A percentile compares a stretch with the other conserved stretches of the same genome.
Evolutionary conservation across 1,140 invertebrate species (phyloP).

Genomic region (Helicorthomorpha holstii): DNA sequence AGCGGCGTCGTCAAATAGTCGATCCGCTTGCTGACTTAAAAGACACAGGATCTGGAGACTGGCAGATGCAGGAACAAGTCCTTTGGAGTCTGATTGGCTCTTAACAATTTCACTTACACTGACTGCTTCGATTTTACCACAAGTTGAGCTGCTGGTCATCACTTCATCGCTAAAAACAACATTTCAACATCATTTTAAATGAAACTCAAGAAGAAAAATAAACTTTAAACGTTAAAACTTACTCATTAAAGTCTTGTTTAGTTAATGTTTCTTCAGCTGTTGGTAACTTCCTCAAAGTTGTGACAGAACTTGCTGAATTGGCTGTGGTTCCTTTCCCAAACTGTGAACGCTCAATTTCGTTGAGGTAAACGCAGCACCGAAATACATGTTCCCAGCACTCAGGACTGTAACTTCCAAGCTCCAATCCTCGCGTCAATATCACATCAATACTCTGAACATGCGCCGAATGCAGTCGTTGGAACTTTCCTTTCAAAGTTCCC

Average conservation of each 20-base stretch:
- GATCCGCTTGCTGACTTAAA: constrained; percentile 67
- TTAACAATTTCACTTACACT: not conserved
- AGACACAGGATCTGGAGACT: constrained; percentile 52
- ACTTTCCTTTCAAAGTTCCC: constrained; percentile 15
- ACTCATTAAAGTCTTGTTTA: not conserved
- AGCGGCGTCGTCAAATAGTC: constrained; percentile 22
- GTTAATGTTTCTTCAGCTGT: not conserved
- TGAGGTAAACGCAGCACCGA: constrained; percentile 65
- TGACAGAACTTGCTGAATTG: not conserved
- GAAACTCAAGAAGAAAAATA: not conserved
- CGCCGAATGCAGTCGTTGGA: constrained; percentile 39
- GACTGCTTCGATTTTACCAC: not conserved
- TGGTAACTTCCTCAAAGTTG: not conserved
- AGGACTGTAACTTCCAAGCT: constrained; percentile 71
- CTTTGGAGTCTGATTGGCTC: not conserved
- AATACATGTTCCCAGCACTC: constrained; percentile 80
- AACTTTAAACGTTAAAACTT: not conserved
- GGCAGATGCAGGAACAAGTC: not conserved
- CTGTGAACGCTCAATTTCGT: constrained; percentile 69
- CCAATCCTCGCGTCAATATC: constrained; percentile 56
- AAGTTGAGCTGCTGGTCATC: not conserved
- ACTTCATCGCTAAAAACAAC: not conserved
- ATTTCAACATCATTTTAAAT: not conserved
- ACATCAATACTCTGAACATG: constrained; percentile 83
- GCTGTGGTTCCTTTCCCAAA: constrained; percentile 36